These are phyloP conservation scores for Paradisaea rubra DNA, from an alignment of 2,113 vertebrate species.

Conservation along the genomic window DNA sequence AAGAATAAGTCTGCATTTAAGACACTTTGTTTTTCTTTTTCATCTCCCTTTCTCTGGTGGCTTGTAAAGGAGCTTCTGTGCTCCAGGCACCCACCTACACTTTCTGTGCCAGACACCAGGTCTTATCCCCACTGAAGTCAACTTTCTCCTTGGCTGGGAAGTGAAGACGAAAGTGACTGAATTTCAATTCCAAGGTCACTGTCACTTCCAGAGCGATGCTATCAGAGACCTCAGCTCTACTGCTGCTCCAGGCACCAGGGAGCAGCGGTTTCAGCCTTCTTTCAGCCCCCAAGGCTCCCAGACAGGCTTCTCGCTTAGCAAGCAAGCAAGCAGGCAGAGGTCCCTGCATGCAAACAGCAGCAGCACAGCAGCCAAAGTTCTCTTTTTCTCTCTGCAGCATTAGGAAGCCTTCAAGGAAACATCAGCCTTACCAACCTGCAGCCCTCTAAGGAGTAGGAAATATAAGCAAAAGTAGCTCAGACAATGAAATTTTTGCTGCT, in stretches of 20 bases:
- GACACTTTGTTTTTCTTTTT: neutral
- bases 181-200: neutral
- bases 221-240: neutral
- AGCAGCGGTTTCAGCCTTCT: neutral
- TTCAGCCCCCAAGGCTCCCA: neutral
- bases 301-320: accelerated
- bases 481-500: neutral
- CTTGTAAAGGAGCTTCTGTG: neutral
- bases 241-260: neutral
- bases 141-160: neutral
- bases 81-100: neutral
- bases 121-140: neutral
- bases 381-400: neutral
- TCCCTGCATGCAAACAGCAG: neutral
- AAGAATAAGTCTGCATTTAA: neutral
- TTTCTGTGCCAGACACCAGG: neutral
- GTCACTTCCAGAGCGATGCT: neutral
- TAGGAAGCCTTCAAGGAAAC: neutral
- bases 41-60: neutral
- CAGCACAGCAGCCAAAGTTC: neutral
- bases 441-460: neutral
- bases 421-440: neutral
- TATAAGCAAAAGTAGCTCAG: neutral
- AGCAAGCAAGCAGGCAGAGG: neutral
- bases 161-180: neutral